phyloP scores from a whole-genome alignment of 2,113 vertebrate species.

The Cacatua alba region DNA sequence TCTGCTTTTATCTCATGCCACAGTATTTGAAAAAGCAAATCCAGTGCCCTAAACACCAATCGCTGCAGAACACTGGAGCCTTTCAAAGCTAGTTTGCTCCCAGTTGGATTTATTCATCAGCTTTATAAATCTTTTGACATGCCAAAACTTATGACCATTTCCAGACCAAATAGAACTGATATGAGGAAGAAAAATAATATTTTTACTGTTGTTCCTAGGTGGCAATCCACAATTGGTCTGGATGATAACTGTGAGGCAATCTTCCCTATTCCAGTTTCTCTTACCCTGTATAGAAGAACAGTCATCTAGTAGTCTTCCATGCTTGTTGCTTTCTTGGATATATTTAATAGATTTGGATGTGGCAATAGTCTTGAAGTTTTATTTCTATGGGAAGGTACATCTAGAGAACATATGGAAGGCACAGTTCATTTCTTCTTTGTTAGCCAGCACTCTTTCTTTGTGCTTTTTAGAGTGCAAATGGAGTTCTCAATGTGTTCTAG shows the following conservation, averaged over 20 bases:
- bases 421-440: background rate
- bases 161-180: background rate
- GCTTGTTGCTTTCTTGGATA: background rate
- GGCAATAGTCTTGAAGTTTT: background rate
- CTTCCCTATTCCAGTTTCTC: background rate
- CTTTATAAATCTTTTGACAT: background rate
- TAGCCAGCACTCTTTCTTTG: background rate
- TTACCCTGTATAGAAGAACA: background rate
- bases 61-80: background rate
- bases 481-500: background rate
- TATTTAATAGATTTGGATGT: background rate
- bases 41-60: background rate
- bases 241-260: background rate
- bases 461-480: background rate
- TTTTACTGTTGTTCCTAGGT: background rate
- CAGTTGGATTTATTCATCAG: slow-evolving; percentile 28
- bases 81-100: slow-evolving; percentile 6
- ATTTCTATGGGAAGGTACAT: background rate
- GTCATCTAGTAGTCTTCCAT: background rate
- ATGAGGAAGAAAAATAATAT: background rate
- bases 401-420: background rate
- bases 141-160: background rate
- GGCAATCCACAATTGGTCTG: background rate
- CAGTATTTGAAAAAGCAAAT: background rate
- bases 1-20: background rate